Base-by-base conservation (phyloP, 2,797 vertebrate genomes). In the Ctenopoma kingsleyae region DNA sequence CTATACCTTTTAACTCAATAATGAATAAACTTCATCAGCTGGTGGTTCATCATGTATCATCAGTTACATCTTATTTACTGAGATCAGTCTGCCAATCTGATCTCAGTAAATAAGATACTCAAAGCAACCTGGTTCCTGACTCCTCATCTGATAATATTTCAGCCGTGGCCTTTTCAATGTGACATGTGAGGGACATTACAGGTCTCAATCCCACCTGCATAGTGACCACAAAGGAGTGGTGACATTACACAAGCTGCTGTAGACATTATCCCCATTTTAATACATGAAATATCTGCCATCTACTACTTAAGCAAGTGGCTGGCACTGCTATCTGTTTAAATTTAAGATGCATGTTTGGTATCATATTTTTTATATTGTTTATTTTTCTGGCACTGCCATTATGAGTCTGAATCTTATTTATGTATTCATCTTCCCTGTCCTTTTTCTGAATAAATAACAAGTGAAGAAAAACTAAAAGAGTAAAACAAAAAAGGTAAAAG, bases 81-180 rank as follows among this genome's bases (percentile, higher is more conserved):
- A 47, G 47, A 74, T 67, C 30, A 50, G 57, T 48, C 20, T 48
- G 10, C 43, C 30, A 2, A 19, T 58, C 40, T 58, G 54, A 80
- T 57, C 47, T 20, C 16, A 60, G 64, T 65, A 25, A 71, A 71
- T 52, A 74, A 25, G 27, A 84, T 12, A 20, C 54, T 71, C 50
- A 25, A 47, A 72, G 49, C 2, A 1, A 41, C 41, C 20, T 13
- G 40, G 40, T 60, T 8, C 20, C 30, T 56, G 55, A 67, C 46
- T 63, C 67, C 17, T 69, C 66, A 76, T 84, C 65, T 60, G 62
- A 63, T n/a, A n/a, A 64, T 49, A 55, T 25, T 22, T 59, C 22
- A 59, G 57, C 30, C 3, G 1, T 2, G 1, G 50, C 25, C 54
- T 6, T 58, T 66, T 78, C 17, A 69, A 3, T 55, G 41, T 70